Base-by-base conservation (phyloP, 2,888 invertebrate species). In the Heliothis peltigera region DNA sequence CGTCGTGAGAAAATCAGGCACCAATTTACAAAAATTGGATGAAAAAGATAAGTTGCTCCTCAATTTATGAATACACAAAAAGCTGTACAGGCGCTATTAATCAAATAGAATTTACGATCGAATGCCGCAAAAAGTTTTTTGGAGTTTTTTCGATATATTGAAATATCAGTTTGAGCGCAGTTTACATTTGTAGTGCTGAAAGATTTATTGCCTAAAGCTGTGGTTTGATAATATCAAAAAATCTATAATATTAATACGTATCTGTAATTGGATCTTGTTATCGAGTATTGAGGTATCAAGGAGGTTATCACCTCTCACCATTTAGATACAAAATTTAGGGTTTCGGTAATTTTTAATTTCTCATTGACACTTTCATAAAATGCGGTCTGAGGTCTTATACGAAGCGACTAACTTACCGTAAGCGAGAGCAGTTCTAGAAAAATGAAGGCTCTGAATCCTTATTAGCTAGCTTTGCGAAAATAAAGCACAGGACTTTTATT, bases 61-160 rank as follows among this genome's bases (percentile, higher is more conserved):
- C 25, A 49, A 62, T 51, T 55, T 58, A 43, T 44, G 28, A 51
- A 64, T 51, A 64, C 48, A 32, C 52, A 35, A 25, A 39, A 67
- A 62, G 59, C 48, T 43, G 42, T 61, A 56, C 54, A 35, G 32
- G 39, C 18, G 35, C 64, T n/a, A 78, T 79, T 68, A 39, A 70
- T 78, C 79, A 74, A 60, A 39, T 12, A 22, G 55, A 66, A 68
- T 63, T 70, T 57, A 66, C 56, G 61, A 62, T 32, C 47, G 48
- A 52, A 62, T n/a, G 32, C 6, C 43, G 21, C 19, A 59, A 64
- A 66, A 64, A 57, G 17, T 39, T 69, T 52, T n/a, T 22, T 22
- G 42, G 22, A 51, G 44, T 64, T 64, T 69, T 56, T 8, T 21
- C 49, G 61, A 67, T 52, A 22, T 59, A 74, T 71, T 68, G 62